These are phyloP conservation scores for Chrysolina americana DNA, from an alignment of 2,888 invertebrate species.

Conservation along the genomic window DNA sequence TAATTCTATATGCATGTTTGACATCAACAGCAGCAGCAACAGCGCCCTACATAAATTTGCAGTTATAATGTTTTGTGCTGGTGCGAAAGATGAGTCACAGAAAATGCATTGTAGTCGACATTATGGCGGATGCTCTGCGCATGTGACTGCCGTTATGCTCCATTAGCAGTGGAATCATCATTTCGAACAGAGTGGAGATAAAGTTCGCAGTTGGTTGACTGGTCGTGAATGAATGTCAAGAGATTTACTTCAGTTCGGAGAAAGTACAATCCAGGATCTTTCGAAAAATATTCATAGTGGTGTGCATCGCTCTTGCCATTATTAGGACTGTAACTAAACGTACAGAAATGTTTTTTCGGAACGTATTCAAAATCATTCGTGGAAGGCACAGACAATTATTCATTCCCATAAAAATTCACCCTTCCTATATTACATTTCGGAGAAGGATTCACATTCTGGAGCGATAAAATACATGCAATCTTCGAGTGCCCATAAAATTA, in stretches of 20 bases:
- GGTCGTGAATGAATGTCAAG: conserved; percentile 17
- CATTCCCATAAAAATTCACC: too few species aligned
- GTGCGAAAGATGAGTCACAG: conserved; percentile 47
- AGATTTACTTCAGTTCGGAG: conserved; percentile 17
- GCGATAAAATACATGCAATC: too few species aligned
- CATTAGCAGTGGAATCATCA: conserved; percentile 55
- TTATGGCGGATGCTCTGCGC: conserved; percentile 50
- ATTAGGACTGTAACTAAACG: too few species aligned
- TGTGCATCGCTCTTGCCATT: too few species aligned
- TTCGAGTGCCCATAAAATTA: too few species aligned
- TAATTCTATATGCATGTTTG: conserved; percentile 36
- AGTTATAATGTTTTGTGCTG: conserved; percentile 51
- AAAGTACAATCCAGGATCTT: neutral
- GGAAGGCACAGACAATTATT: too few species aligned
- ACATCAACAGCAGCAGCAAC: conserved; percentile 42
- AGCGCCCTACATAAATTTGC: conserved; percentile 50
- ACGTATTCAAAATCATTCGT: too few species aligned
- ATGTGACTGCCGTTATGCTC: conserved; percentile 44
- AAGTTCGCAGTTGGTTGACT: conserved; percentile 36
- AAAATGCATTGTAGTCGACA: conserved; percentile 53
- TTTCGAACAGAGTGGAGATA: conserved; percentile 26
- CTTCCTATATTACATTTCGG: too few species aligned
- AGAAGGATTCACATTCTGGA: too few species aligned
- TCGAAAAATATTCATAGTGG: too few species aligned
- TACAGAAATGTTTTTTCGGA: too few species aligned